These are phyloP conservation scores for Propsilocerus akamusi DNA, from an alignment of 1,140 invertebrate genomes.

Conservation along the genomic window DNA sequence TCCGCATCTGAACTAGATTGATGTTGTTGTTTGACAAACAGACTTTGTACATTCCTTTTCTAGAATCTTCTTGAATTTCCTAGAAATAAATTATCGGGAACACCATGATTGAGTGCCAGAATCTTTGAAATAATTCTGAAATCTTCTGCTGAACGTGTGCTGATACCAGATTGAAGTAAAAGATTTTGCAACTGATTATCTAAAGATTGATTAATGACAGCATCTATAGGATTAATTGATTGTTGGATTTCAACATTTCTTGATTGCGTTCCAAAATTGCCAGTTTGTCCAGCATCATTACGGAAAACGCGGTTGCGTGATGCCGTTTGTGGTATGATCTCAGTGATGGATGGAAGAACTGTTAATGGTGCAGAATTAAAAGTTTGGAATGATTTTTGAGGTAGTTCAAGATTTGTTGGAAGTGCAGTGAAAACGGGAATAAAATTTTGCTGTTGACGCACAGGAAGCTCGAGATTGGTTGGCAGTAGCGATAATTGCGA, in stretches of 20 bases:
- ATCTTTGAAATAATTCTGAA: conserved; percentile 64
- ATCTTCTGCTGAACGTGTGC: conserved; percentile 39
- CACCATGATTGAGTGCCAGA: conserved; percentile 49
- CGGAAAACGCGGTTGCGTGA: conserved; percentile 4
- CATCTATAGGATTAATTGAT: conserved; percentile 13
- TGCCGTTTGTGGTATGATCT: conserved; percentile 10
- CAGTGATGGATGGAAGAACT: conserved; percentile 17
- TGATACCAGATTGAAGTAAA: conserved; percentile 39
- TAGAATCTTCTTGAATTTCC: not conserved
- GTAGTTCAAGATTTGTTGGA: not conserved
- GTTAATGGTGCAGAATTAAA: conserved; percentile 11
- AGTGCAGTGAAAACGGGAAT: conserved; percentile 21
- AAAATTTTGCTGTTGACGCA: conserved; percentile 31
- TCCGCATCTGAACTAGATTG: no score
- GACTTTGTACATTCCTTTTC: no score
- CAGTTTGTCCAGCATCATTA: conserved; percentile 1
- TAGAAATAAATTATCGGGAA: not conserved
- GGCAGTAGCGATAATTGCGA: conserved; percentile 9
- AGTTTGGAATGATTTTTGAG: not conserved
- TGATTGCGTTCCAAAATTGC: conserved; percentile 14
- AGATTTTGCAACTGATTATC: conserved; percentile 42
- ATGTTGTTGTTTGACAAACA: no score
- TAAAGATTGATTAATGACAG: conserved; percentile 17
- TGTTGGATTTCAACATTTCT: conserved; percentile 7
- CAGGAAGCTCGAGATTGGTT: conserved; percentile 14